A percentile compares a stretch with the other conserved stretches of the same genome.
Conservation (phyloP, 2,113 vertebrate genomes). For the Halichoeres trimaculatus region DNA sequence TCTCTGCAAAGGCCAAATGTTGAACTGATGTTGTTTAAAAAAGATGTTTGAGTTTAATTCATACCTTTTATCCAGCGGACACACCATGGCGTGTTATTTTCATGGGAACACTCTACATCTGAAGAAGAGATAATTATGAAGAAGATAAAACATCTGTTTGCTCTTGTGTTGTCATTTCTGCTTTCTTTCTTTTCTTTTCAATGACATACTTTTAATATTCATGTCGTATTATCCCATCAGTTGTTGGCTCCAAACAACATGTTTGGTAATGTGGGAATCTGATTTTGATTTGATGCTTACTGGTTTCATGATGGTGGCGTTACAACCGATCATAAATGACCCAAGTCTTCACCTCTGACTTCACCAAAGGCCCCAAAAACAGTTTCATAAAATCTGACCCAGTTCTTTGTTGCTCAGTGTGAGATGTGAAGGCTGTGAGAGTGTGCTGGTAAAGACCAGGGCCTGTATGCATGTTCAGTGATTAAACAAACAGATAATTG, state of each 20-base stretch:
- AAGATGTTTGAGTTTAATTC: constrained; percentile 47
- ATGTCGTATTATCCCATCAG: neutral
- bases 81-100: constrained; percentile 3
- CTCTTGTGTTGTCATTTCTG: neutral
- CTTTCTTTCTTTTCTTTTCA: constrained; percentile 6
- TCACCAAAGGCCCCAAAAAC: no score
- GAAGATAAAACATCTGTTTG: constrained; percentile 1
- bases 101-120: constrained; percentile 1
- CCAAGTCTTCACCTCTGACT: neutral
- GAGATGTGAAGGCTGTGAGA: neutral
- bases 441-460: neutral
- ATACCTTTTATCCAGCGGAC: constrained; percentile 2
- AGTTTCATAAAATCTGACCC: no score
- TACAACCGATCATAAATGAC: no score
- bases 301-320: neutral
- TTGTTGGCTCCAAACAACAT: no score
- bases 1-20: constrained; percentile 43
- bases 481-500: no score
- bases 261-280: no score
- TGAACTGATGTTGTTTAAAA: constrained; percentile 19
- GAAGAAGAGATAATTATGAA: neutral
- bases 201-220: neutral
- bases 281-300: neutral
- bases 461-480: no score
- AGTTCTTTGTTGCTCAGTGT: neutral